Percentiles rank a stretch among this genome's conserved stretches.
Evolutionary conservation across 92 coral and sea anemone species (phyloP).

Genomic region (Palythoa heliodiscus): DNA sequence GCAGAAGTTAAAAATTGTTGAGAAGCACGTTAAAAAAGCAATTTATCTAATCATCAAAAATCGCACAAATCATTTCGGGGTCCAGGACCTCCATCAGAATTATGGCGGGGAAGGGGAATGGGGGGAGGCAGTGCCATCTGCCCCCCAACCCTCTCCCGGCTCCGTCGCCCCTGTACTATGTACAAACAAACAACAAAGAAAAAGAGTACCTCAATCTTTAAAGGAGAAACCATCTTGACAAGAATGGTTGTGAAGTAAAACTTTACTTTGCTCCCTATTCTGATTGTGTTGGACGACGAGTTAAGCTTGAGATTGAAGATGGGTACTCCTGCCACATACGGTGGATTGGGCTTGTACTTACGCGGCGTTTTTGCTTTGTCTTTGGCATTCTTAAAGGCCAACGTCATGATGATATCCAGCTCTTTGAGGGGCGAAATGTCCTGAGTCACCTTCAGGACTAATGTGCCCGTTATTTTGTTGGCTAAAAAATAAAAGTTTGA

Average conservation of each 20-base stretch:
- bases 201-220: constrained; percentile 70
- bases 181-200: background rate
- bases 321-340: constrained; percentile 85
- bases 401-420: constrained; percentile 63
- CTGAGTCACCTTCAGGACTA: constrained; percentile 57
- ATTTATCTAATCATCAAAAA: too few species aligned
- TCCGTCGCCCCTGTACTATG: too few species aligned
- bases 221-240: constrained; percentile 67
- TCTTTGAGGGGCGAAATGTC: constrained; percentile 74
- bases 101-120: too few species aligned
- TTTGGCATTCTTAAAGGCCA: constrained; percentile 61
- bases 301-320: constrained; percentile 65
- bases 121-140: too few species aligned
- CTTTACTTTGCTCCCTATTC: constrained; percentile 71
- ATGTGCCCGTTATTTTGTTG: constrained; percentile 50
- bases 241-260: constrained; percentile 61
- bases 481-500: constrained; percentile 40
- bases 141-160: too few species aligned
- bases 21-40: too few species aligned
- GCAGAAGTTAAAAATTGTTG: too few species aligned
- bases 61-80: too few species aligned
- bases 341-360: constrained; percentile 67
- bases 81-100: too few species aligned
- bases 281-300: constrained; percentile 62
- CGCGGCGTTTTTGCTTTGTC: constrained; percentile 68